Evolutionary conservation across 2,888 invertebrate species (phyloP).

Genomic region (Caenorhabditis sp.): DNA sequence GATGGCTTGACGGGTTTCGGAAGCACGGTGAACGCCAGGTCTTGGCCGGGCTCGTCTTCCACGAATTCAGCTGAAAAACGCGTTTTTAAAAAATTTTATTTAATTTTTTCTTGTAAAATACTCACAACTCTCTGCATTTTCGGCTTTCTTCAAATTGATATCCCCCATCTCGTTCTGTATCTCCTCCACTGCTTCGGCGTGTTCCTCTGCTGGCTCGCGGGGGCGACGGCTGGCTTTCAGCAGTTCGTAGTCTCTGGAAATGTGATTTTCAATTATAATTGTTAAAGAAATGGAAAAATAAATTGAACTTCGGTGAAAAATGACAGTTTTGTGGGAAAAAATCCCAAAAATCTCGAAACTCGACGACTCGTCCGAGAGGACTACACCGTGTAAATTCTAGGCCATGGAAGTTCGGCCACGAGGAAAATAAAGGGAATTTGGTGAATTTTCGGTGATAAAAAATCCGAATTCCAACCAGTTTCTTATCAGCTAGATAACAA

Average conservation of each 20-base stretch:
- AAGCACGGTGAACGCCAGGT: constrained; percentile 24
- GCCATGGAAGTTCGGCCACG: background rate
- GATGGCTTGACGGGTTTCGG: constrained; percentile 19
- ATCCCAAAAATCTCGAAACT: background rate
- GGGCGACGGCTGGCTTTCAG: constrained; percentile 38
- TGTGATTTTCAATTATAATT: too few species aligned
- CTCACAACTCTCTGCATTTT: background rate
- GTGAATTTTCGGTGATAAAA: too few species aligned
- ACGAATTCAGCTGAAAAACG: too few species aligned
- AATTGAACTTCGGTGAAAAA: background rate
- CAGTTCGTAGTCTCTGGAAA: constrained; percentile 54
- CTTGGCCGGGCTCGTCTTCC: too few species aligned
- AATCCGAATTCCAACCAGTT: too few species aligned
- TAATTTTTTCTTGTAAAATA: background rate
- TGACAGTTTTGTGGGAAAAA: background rate
- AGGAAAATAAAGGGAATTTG: background rate
- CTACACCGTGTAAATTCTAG: background rate
- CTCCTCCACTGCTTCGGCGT: constrained; percentile 11
- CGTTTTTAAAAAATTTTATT: too few species aligned
- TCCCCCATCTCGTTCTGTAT: constrained; percentile 31
- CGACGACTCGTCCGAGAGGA: background rate
- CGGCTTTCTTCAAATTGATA: constrained; percentile 20
- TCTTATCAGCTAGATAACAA: too few species aligned
- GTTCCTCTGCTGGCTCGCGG: background rate
- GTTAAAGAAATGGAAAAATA: background rate